A percentile compares a stretch with the other conserved stretches of the same genome.
Conservation (phyloP, 2,113 vertebrate species). For the Neopipo cinnamomea region DNA sequence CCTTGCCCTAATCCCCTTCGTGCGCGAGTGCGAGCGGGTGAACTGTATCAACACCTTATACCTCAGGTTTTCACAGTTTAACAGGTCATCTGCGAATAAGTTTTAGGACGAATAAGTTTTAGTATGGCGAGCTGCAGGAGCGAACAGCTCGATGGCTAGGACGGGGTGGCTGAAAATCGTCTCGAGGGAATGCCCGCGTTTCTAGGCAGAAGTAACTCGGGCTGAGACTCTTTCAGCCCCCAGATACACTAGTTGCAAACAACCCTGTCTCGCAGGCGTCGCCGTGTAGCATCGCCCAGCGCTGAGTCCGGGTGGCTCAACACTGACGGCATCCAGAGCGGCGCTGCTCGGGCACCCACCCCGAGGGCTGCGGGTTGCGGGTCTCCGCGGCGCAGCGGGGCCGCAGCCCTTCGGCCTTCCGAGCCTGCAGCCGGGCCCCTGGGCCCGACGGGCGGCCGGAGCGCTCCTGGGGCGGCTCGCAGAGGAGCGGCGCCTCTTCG, state of each 20-base stretch:
- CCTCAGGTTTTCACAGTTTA: neutral
- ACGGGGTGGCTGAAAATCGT: neutral
- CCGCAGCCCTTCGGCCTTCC: neutral
- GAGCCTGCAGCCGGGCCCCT: neutral
- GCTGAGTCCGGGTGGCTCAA: neutral
- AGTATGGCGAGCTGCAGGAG: neutral
- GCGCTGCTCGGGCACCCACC: no score
- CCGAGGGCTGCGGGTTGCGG: neutral
- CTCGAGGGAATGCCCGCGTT: neutral
- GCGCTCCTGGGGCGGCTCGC: neutral
- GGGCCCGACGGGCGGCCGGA: neutral
- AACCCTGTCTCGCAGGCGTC: neutral
- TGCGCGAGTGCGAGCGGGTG: neutral
- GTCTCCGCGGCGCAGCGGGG: neutral
- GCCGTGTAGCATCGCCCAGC: neutral
- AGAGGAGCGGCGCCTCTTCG: neutral
- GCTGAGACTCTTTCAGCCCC: neutral
- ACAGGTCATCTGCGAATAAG: neutral
- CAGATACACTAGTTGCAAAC: neutral
- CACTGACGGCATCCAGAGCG: rapidly evolving
- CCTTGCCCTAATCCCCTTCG: neutral
- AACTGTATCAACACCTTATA: neutral
- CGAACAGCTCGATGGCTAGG: neutral
- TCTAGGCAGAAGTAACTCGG: neutral
- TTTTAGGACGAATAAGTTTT: neutral